These are phyloP conservation scores for Lanius collurio DNA, from an alignment of 2,113 vertebrate species.

Conservation along the genomic window DNA sequence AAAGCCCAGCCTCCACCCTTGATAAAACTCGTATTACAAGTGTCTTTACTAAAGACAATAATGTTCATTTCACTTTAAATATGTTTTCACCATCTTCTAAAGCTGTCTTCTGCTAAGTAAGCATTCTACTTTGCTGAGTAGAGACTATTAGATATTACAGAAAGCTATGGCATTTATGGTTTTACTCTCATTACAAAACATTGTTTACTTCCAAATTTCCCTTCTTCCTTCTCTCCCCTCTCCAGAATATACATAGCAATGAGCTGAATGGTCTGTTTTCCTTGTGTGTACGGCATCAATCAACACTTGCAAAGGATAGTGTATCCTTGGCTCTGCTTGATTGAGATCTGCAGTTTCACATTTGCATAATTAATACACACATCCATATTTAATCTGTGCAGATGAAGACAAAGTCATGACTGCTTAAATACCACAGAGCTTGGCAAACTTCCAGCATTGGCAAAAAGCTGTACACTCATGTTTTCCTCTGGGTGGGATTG, in stretches of 20 bases:
- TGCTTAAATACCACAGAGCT: constrained; percentile 32
- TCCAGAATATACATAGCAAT: constrained; percentile 9
- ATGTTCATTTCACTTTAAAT: neutral
- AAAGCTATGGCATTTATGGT: constrained; percentile 16
- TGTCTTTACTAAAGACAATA: neutral
- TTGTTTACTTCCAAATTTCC: constrained; percentile 37
- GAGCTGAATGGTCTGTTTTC: neutral
- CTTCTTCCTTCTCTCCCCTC: constrained; percentile 19
- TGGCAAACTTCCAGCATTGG: neutral
- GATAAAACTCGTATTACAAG: neutral
- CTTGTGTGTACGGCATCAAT: neutral
- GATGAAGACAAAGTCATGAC: constrained; percentile 43
- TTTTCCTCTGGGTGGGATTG: neutral
- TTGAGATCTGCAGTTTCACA: constrained; percentile 17
- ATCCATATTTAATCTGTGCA: constrained; percentile 59
- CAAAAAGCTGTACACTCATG: neutral
- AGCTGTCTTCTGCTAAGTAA: constrained; percentile 11
- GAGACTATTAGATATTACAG: neutral
- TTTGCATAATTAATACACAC: constrained; percentile 60
- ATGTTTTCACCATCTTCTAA: neutral
- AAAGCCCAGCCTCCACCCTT: neutral
- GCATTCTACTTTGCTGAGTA: constrained; percentile 26
- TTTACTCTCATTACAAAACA: neutral
- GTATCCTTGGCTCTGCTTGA: constrained; percentile 47
- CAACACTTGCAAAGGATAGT: constrained; percentile 36